A percentile compares a stretch with the other conserved stretches of the same genome.
phyloP scores from a whole-genome alignment of 2,113 vertebrate genomes.

The Lamprologus ornatipinnis region DNA sequence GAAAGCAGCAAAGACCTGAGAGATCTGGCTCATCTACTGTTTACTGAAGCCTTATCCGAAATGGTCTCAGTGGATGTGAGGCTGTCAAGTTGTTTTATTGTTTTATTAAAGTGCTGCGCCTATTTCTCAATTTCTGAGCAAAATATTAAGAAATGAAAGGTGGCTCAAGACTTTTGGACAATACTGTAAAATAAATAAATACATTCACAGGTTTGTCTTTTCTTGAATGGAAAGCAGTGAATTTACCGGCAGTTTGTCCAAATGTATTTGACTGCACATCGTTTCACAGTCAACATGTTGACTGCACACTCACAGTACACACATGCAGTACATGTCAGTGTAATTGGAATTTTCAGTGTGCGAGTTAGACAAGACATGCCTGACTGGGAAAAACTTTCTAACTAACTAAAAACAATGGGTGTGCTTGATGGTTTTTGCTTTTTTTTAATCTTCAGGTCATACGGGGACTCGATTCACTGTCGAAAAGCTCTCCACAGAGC shows the following conservation, averaged over 20 bases:
- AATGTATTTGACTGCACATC: background rate
- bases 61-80: background rate
- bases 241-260: background rate
- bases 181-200: background rate
- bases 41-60: background rate
- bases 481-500: slow-evolving; percentile 92
- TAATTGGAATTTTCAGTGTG: background rate
- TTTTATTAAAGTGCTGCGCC: background rate
- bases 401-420: background rate
- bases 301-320: background rate
- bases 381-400: background rate
- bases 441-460: slow-evolving; percentile 69
- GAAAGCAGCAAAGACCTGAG: background rate
- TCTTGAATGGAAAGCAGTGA: background rate
- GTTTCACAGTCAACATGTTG: background rate
- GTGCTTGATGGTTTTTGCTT: background rate
- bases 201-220: background rate
- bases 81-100: background rate
- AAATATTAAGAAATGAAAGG: background rate
- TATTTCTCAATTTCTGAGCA: background rate
- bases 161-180: background rate
- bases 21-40: background rate
- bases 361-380: background rate
- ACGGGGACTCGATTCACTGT: slow-evolving; percentile 85
- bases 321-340: background rate